Evolutionary conservation across 2,888 invertebrate species (phyloP), one percentile per base, ranked within the genome.

Genomic region (Stenotaenia linearis): DNA sequence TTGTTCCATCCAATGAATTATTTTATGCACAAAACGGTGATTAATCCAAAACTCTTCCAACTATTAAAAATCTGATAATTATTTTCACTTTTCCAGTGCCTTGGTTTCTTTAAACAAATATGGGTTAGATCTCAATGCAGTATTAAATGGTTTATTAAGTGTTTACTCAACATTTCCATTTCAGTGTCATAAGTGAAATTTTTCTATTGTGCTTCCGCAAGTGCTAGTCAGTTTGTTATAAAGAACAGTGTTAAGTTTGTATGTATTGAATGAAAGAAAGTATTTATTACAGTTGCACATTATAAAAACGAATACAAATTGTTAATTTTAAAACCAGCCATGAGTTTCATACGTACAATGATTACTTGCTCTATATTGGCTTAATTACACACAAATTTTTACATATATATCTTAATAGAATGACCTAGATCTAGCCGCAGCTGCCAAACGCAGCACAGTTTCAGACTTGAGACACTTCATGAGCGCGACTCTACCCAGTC

Each of bases 1-100:
- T 21, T 80, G 80, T 45, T 78, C 28, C 40, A 80, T 80, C 25
- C 78, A 80, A 32, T 78, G 37, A 40, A 4, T n/a, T 18, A n/a
- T 75, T 3, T 23, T 25, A 78, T 45, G 23, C 56, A 56, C 56
- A 21, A 56, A 56, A 56, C 18, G 56, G 56, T 56, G 23, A 56
- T 56, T 56, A 18, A 18, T 15, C 18, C 2, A 56, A 56, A 56
- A 21, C 7, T 2, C 6, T 18, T 56, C n/a, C 2, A 9, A n/a
- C 18, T 4, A 6, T 4, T 2, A 2, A 56, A 21, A 15, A 10
- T 6, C 50, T n/a, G 23, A 40, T 12, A 10, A 23, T 15, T 37
- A 12, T 37, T 6, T 37, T 37, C 15, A 12, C 5, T 32, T 37
- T 56, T 56, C 18, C n/a, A 56, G 56, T 56, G 18, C 56, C 56